phyloP scores from a whole-genome alignment of 2,888 invertebrate species.

The Linhomoeus sp. region DNA sequence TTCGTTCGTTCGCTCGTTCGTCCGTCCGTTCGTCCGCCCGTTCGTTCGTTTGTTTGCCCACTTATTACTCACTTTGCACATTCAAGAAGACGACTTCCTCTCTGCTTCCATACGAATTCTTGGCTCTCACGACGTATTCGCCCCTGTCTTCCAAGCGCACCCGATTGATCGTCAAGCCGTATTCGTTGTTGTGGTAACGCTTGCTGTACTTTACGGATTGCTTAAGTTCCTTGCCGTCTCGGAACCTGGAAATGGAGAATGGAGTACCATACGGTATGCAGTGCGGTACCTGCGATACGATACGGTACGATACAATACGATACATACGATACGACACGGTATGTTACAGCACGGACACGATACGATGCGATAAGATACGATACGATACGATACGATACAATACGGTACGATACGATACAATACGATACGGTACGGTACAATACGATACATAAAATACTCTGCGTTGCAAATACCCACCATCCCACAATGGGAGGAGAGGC shows the following conservation, averaged over 20 bases:
- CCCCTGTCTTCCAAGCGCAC: slow-evolving; percentile 84
- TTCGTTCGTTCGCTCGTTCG: too few relatives aligned
- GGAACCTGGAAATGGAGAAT: slow-evolving; percentile 41
- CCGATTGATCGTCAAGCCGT: slow-evolving; percentile 89
- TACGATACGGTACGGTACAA: too few relatives aligned
- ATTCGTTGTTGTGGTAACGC: slow-evolving; percentile 81
- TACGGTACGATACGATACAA: too few relatives aligned
- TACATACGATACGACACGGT: too few relatives aligned
- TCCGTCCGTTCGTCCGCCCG: too few relatives aligned
- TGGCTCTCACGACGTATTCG: slow-evolving; percentile 85
- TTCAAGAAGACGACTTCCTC: slow-evolving; percentile 92
- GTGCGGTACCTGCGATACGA: not conserved
- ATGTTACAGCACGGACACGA: too few relatives aligned
- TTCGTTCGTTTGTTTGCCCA: too few relatives aligned
- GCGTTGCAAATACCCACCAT: slow-evolving; percentile 45
- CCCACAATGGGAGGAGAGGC: slow-evolving; percentile 83
- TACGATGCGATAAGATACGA: too few relatives aligned
- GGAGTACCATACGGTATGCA: not conserved
- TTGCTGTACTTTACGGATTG: slow-evolving; percentile 99
- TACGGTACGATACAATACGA: too few relatives aligned
- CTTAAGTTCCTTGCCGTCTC: slow-evolving; percentile 70
- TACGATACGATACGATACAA: too few relatives aligned
- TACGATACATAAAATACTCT: too few relatives aligned
- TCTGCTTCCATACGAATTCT: slow-evolving; percentile 82
- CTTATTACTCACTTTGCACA: slow-evolving; percentile 42